Evolutionary conservation across 1,140 invertebrate species (phyloP).

Genomic region (Hyles vespertilio): DNA sequence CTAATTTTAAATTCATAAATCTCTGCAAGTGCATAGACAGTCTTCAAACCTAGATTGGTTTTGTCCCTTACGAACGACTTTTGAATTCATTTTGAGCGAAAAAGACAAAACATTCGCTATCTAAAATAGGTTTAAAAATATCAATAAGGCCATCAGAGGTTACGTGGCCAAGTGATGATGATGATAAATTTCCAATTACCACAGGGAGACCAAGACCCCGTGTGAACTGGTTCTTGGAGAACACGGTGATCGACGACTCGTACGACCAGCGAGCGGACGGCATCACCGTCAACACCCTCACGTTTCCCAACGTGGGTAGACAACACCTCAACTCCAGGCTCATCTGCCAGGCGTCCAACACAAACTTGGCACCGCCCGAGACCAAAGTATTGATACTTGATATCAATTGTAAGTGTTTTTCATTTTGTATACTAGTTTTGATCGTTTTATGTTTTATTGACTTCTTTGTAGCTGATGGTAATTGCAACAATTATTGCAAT

Average conservation of each 20-base stretch:
- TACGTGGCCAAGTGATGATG: too few species aligned
- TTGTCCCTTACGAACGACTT: too few species aligned
- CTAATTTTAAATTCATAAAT: too few species aligned
- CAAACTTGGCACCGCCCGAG: constrained; percentile 85
- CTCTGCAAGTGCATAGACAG: too few species aligned
- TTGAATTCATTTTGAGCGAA: too few species aligned
- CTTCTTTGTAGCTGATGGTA: background rate
- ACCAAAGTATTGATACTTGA: constrained; percentile 87
- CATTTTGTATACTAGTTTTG: background rate
- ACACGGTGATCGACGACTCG: constrained; percentile 87
- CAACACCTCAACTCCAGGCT: constrained; percentile 87
- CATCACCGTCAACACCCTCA: constrained; percentile 85
- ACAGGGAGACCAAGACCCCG: constrained; percentile 85
- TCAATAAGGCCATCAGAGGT: too few species aligned
- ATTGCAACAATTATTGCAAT: too few species aligned
- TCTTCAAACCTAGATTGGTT: too few species aligned
- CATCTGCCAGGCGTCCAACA: constrained; percentile 91
- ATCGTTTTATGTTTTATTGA: too few species aligned
- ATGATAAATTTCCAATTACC: constrained; percentile 25
- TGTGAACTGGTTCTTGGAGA: constrained; percentile 90
- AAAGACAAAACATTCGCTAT: too few species aligned
- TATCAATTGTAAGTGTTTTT: constrained; percentile 87
- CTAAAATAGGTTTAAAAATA: too few species aligned
- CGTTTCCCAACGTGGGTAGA: constrained; percentile 84
- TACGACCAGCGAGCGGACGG: constrained; percentile 82